Conservation (phyloP, 2,888 invertebrate genomes). For the Stenchaetothrips biformis region DNA sequence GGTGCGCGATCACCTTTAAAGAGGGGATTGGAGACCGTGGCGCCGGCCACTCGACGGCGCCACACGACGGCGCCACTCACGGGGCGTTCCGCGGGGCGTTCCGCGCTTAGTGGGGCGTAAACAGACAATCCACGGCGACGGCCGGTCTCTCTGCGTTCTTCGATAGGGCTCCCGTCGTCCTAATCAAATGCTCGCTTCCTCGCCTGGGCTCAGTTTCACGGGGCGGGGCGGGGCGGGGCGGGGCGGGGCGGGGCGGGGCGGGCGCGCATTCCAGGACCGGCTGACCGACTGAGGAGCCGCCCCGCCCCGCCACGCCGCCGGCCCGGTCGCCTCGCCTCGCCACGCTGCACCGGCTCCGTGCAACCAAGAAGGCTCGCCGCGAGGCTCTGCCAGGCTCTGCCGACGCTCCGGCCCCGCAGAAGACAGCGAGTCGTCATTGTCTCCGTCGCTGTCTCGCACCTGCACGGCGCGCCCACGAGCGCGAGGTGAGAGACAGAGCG, state of each 20-base stretch:
- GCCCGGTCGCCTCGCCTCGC: background rate
- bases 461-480: too few relatives aligned
- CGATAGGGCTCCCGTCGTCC: background rate
- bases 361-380: too few relatives aligned
- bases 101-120: background rate
- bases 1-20: too few relatives aligned
- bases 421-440: background rate
- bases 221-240: background rate
- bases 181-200: background rate
- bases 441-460: too few relatives aligned
- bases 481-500: too few relatives aligned
- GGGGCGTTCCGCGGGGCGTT: too few relatives aligned
- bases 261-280: background rate
- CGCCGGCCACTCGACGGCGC: too few relatives aligned
- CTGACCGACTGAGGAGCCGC: background rate
- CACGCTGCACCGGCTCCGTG: background rate
- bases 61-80: too few relatives aligned
- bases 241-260: constrained; percentile 7
- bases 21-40: too few relatives aligned
- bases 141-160: background rate
- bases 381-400: too few relatives aligned
- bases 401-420: background rate
- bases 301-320: background rate
- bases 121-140: background rate
- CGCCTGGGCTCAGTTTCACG: background rate